A percentile compares a stretch with the other conserved stretches of the same genome.
Conservation (phyloP, 2,113 vertebrate species). For the Prolemur simus region DNA sequence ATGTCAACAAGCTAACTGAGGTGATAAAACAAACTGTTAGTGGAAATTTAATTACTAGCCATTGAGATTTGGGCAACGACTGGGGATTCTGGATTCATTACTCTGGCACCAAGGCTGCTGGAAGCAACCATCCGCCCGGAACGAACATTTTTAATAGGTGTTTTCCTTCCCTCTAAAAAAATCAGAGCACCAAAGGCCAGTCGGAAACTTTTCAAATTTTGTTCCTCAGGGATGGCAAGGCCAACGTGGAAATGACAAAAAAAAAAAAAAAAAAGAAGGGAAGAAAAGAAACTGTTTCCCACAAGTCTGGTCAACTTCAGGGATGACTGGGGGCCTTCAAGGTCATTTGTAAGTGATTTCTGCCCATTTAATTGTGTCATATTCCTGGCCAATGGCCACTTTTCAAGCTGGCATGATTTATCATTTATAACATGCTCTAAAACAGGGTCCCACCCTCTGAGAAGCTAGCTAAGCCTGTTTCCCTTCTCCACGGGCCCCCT, state of each 20-base stretch:
- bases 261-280: not conserved
- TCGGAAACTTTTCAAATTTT: conserved; percentile 32
- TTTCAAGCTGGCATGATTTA: not conserved
- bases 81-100: conserved; percentile 55
- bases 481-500: not conserved
- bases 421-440: not conserved
- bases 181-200: conserved; percentile 14
- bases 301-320: not conserved
- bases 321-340: not conserved
- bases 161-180: conserved; percentile 52
- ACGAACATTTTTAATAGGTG: conserved; percentile 65
- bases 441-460: not conserved
- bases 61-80: conserved; percentile 47
- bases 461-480: not conserved
- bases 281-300: not conserved
- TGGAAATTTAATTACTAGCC: conserved; percentile 71
- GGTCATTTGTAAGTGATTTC: conserved; percentile 34
- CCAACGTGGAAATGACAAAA: no score
- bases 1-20: conserved; percentile 83
- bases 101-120: conserved; percentile 27
- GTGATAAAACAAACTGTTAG: conserved; percentile 77
- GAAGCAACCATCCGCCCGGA: conserved; percentile 45
- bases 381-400: conserved; percentile 16
- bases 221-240: not conserved
- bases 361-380: conserved; percentile 24